A percentile compares a stretch with the other conserved stretches of the same genome.
These are phyloP conservation scores for Coreius guichenoti DNA, from an alignment of 2,797 vertebrate species.

Conservation along the genomic window DNA sequence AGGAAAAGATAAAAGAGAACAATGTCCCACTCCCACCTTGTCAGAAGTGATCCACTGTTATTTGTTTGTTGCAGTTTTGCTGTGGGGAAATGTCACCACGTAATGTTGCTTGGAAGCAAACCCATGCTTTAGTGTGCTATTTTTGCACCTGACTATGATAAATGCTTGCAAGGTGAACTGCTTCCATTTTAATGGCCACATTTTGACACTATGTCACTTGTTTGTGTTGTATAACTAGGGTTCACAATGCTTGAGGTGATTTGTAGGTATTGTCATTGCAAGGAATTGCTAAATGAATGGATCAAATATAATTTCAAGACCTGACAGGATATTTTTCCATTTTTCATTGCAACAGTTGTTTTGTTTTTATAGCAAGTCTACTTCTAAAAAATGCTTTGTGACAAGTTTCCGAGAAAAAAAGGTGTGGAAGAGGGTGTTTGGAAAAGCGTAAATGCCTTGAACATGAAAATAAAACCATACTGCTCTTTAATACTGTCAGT, in stretches of 20 bases:
- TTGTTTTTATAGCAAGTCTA: neutral
- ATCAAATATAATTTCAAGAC: neutral
- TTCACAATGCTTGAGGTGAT: neutral
- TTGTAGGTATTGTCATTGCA: neutral
- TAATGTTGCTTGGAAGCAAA: slow-evolving; percentile 21
- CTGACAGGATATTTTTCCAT: neutral
- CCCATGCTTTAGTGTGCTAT: slow-evolving; percentile 4
- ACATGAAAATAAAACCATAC: neutral
- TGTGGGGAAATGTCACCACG: neutral
- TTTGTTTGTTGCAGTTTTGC: neutral
- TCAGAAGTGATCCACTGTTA: neutral
- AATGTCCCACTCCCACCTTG: neutral
- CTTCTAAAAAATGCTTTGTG: neutral
- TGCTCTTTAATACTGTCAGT: neutral
- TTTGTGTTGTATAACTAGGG: neutral
- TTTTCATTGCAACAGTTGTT: neutral
- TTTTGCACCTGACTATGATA: slow-evolving; percentile 32
- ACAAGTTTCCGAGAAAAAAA: neutral
- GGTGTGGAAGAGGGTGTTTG: neutral
- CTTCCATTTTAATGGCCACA: neutral
- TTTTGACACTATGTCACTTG: neutral
- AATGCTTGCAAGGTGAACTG: neutral
- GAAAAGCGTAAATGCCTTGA: neutral
- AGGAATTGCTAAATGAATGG: neutral
- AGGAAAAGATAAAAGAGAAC: neutral